Base-by-base conservation (phyloP, 2,888 invertebrate genomes). In the Tetanocera ferruginea region DNA sequence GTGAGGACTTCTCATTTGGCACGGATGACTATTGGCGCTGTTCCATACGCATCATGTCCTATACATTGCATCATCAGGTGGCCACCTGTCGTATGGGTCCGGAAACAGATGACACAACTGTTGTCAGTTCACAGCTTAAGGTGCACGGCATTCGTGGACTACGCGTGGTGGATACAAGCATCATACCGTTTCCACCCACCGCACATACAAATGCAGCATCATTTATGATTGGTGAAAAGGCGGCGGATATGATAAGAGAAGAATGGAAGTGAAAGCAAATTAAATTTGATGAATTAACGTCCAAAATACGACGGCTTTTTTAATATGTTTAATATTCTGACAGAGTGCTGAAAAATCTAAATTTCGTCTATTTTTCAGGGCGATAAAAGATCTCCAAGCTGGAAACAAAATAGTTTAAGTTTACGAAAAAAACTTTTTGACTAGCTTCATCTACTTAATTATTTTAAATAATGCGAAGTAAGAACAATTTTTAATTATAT, bases 81-180 rank as follows among this genome's bases (percentile, higher is more conserved):
- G 93, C 93, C 5, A 94, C 94, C 0, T 93, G 93, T 81, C 93
- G 93, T 83, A 95, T 95, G 95, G 95, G 94, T 0, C 92, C 93
- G 0, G 86, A 86, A 0, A 89, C 86, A 0, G 94, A 94, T 84
- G 91, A 92, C 0, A 90, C 89, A 0, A 92, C 94, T 0, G 93
- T 95, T 1, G 94, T 94, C 0, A 93, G 93, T 85, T 91, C 92
- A 3, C 90, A 92, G 80, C 87, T 94, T 25, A 91, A 91, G 80
- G 94, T 94, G 0, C 90, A 93, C 82, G 94, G 94, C 0, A 87
- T 94, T 0, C 85, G 91, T 6, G 90, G 90, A 3, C 87, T 94
- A 57, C 91, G 94, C 14, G 93, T 94, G 0, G 93, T 91, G 0
- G 94, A 94, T 86, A 92, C 93, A 5, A 94, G 95, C 82, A 89